Conservation (phyloP, 2,113 vertebrate species). For the Hylia prasina region DNA sequence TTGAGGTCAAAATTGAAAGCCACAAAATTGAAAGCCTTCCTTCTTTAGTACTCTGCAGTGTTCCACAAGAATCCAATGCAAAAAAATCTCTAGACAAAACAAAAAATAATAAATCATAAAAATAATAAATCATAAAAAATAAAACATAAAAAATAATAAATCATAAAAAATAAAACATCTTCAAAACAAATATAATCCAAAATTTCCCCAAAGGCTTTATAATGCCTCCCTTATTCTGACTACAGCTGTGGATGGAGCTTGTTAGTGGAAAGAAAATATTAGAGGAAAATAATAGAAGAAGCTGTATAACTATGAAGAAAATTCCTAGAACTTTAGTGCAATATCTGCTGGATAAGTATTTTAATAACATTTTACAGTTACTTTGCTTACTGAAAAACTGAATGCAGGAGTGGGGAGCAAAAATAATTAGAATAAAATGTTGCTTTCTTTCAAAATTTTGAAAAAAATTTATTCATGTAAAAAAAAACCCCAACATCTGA, state of each 20-base stretch:
- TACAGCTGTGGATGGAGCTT: neutral
- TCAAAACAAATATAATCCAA: neutral
- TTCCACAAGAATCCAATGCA: neutral
- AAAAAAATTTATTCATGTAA: neutral
- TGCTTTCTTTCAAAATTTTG: neutral
- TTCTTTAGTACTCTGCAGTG: neutral
- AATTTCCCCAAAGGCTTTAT: neutral
- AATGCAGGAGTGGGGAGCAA: neutral
- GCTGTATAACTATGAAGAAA: neutral
- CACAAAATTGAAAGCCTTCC: neutral
- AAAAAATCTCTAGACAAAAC: neutral
- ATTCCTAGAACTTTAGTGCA: neutral
- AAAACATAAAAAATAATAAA: neutral
- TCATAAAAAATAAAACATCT: neutral
- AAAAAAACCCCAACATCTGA: no score
- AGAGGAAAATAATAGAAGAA: neutral
- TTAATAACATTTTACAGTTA: neutral
- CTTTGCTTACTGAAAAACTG: neutral
- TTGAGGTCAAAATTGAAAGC: neutral
- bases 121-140: neutral
- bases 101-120: neutral
- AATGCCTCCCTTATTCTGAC: neutral
- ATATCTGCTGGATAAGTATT: neutral
- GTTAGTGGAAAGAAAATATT: neutral
- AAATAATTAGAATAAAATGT: neutral